Percentiles rank a stretch among this genome's conserved stretches.
Conservation (phyloP, 2,797 vertebrate species). For the Aselliscus stoliczkanus region DNA sequence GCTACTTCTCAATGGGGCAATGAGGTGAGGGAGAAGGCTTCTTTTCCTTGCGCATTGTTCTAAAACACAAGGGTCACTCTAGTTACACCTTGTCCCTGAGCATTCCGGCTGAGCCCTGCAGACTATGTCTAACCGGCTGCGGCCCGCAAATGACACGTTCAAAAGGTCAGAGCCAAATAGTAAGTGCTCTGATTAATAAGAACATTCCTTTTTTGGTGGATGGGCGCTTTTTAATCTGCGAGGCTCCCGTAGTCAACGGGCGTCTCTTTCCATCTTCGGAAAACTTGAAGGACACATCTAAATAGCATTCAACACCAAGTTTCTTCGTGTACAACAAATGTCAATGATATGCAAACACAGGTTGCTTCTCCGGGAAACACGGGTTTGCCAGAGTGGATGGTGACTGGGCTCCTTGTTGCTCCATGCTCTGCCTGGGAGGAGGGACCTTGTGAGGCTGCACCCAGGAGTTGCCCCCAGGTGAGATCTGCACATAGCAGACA, state of each 20-base stretch:
- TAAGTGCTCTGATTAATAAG: constrained; percentile 65
- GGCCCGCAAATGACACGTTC: constrained; percentile 69
- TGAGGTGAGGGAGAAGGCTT: not conserved
- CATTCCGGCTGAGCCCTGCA: not conserved
- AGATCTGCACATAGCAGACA: not conserved
- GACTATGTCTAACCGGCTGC: constrained; percentile 67
- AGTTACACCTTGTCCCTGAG: constrained; percentile 58
- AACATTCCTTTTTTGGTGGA: not conserved
- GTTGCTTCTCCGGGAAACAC: constrained; percentile 5
- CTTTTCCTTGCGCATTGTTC: not conserved
- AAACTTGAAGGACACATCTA: constrained; percentile 72
- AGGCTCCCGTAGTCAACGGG: constrained; percentile 72
- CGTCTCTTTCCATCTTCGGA: constrained; percentile 69
- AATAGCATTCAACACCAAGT: constrained; percentile 62
- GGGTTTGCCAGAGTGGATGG: not conserved
- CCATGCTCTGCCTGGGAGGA: not conserved
- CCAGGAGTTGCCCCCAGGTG: not conserved
- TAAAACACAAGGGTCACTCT: constrained; percentile 48
- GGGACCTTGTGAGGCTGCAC: rapidly evolving
- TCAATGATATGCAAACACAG: constrained; percentile 58
- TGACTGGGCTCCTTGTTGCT: too few relatives aligned
- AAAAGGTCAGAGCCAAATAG: constrained; percentile 76
- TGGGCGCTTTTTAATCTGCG: constrained; percentile 15
- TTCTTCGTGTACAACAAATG: constrained; percentile 66
- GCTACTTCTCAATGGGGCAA: constrained; percentile 30